Conservation (phyloP, 2,113 vertebrate genomes). For the Daubentonia madagascariensis region DNA sequence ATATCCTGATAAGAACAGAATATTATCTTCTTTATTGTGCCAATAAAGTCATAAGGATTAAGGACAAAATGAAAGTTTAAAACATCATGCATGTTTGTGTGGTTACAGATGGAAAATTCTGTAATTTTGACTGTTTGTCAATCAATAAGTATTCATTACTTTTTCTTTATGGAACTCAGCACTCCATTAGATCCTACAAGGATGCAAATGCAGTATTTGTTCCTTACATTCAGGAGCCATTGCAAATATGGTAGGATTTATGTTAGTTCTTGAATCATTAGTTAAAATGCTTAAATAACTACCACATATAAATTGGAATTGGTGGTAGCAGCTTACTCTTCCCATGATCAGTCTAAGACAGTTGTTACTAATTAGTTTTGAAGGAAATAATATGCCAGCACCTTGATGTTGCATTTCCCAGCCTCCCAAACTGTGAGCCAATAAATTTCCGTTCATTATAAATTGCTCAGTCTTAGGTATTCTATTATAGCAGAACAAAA, state of each 20-base stretch:
- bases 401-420: not conserved
- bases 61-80: not conserved
- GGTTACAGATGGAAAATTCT: not conserved
- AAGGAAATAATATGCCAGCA: not conserved
- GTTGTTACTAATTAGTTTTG: not conserved
- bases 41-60: not conserved
- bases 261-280: not conserved
- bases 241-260: not conserved
- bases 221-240: not conserved
- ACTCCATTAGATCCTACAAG: not conserved
- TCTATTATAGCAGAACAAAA: not conserved
- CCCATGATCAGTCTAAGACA: not conserved
- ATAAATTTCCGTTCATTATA: not conserved
- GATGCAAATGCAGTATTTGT: not conserved
- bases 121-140: not conserved
- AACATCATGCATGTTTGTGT: not conserved
- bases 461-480: not conserved
- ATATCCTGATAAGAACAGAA: not conserved
- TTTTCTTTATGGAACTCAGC: not conserved
- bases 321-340: not conserved
- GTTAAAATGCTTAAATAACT: not conserved
- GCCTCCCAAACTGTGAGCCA: not conserved
- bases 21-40: not conserved
- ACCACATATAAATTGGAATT: not conserved
- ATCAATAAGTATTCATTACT: not conserved